Base-by-base conservation (phyloP, 1,140 invertebrate species). In the Neodiprion virginianus region DNA sequence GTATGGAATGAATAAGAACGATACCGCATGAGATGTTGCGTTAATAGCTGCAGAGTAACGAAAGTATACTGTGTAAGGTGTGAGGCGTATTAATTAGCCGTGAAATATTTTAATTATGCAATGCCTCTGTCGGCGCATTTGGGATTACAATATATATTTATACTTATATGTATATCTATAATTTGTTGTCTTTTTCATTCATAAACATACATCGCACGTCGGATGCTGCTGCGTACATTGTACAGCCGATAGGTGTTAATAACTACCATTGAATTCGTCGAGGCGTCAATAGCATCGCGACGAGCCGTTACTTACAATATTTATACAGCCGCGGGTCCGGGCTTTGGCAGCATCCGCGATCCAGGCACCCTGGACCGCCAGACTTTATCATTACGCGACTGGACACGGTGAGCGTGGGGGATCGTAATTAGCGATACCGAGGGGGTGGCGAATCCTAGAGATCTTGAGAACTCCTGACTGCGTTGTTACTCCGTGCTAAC, bases 231-330 rank as follows among this genome's bases (percentile, higher is more conserved):
- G 53, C 53, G n/a, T 40, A 40, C 1, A 40, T 40, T 3, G 5
- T 8, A 61, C n/a, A 61, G 53, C 53, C 8, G 53, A 61, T 61
- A 40, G 28, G 28, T 40, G 8, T 61, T 17, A 61, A 61, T 61
- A 61, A 61, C 53, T 61, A 61, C 53, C 53, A 61, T 14, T 61
- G 53, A 61, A 61, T 61, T 61, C 53, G n/a, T 61, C 53, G 8
- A 61, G n/a, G 8, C n/a, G n/a, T 61, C 53, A 61, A 67, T 67
- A 72, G 67, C 72, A 50, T 73, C 74, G 49, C 72, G 68, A 72
- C 68, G 69, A 77, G 74, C 74, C 74, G 73, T 81, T 80, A 80
- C 74, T 81, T 81, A 81, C 80, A 83, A 77, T 79, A 78, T 81
- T 71, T 80, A 79, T 82, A 80, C 75, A 79, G 74, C 67, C 47